Base-by-base conservation (phyloP, 2,797 vertebrate species). In the Smutsia gigantea region DNA sequence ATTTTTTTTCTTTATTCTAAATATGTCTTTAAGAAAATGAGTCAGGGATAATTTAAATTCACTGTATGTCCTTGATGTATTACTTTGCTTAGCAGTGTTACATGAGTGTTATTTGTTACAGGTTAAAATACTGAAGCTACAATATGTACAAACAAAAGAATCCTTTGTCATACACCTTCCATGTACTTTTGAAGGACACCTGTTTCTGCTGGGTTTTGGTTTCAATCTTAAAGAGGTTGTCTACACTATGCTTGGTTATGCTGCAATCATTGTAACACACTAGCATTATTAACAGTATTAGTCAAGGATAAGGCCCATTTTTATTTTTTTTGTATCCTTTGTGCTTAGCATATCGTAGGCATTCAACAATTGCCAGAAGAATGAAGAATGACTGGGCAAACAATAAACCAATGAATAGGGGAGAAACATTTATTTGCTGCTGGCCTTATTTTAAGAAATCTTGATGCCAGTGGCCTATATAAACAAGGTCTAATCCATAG, bases 141-240 rank as follows among this genome's bases (percentile, higher is more conserved):
- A 21, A 18, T 78, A 49, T 69, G 49, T 78, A 77, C n/a, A 94
- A 74, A 90, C 23, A 63, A 95, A 85, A 64, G 13, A 61, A 82
- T 51, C 11, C 53, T 90, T 82, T 71, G 68, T 78, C 51, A 59
- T 64, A 71, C 31, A 51, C 12, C 42, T 72, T 83, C 5, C 29
- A 66, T 15, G 37, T 55, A 59, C 11, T 84, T 94, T 66, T 93
- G 77, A 93, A 94, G 84, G n/a, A 72, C 5, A 18, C 5, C 15
- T n/a, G 66, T 88, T 90, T 92, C 78, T 46, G 49, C 29, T 83
- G 55, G 78, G 77, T 19, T 94, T 96, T 90, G 39, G 61, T 91
- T 94, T 93, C 74, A 79, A 79, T 69, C 34, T 42, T 84, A 57
- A 69, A 39, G 31, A 46, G n/a, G 53, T 1, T 86, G 34, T 29